Base-by-base conservation (phyloP, 2,113 vertebrate genomes). In the Anser cygnoides region DNA sequence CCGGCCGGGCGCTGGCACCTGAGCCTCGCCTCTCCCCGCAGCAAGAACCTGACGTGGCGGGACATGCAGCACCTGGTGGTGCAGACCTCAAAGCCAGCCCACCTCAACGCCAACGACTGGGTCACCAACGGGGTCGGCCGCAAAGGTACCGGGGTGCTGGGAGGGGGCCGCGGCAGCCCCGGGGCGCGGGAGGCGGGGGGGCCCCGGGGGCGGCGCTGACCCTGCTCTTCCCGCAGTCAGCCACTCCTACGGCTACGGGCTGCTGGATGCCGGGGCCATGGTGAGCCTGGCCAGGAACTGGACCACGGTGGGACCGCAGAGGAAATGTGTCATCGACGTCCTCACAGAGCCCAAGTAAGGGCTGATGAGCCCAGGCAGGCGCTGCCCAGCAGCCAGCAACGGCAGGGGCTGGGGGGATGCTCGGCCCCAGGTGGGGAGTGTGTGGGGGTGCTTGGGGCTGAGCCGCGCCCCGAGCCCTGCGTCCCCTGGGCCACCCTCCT, bases 31-130 rank as follows among this genome's bases (percentile, higher is more conserved):
- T 89, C 9, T 87, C 49, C 70, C 39, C 6, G 4, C 86, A 99
- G 99, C 97, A 99, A 98, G 97, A 99, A 99, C 96, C 98, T 99
- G 95, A 99, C 99, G 3, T 99, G 99, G 99, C 98, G 99, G 66
- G 99, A 99, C 97, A 99, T 99, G 99, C 99, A 99, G 97, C 99
- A 99, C 96, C 98, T 99, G 80, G 99, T 99, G 44, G 99, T 99
- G 10, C 98, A 96, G 97, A 99, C 99, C 2, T 99, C 99, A 1
- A 99, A 98, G 92, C 99, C 99, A 1, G 98, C 98, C 31, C 98
- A 99, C 97, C 99, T 99, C 89, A 98, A 98, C 1, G 98, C 99
- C 58, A 99, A 98, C 0, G 99, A 99, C 95, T 99, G 99, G 99
- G 97, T 98, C 92, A 99, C 98, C 96, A 99, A 99, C 2, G 99